Evolutionary conservation across 2,113 vertebrate species (phyloP), one percentile per base, ranked within the genome.

Genomic region (Syngnathus floridae): DNA sequence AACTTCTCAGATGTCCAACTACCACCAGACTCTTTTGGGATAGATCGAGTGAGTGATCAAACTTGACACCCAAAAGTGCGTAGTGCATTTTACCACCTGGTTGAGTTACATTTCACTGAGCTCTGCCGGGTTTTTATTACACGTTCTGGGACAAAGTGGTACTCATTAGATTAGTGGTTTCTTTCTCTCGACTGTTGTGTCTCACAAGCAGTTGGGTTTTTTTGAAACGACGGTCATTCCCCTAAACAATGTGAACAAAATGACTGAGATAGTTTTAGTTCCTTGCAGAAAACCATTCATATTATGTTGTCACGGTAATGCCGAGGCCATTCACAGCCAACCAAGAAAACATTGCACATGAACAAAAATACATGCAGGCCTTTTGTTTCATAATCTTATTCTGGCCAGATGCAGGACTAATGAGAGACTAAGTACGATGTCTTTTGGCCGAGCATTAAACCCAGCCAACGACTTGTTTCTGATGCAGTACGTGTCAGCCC

Each of bases 391-490:
- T 35, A 35, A 56, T 7, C 16, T 55, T 31, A 31, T 35, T 56
- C 26, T 35, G 35, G 26, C 54, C 26, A 56, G 31, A 5, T 55
- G 26, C 40, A 49, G 43, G 52, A 37, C 22, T 11, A 43, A 61
- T 35, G 21, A 8, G 35, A 62, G 26, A 31, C 26, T 46, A n/a
- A 22, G 66, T 61, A 22, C 8, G 10, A 4, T 58, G 11, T 41
- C 10, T 60, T 60, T 60, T 40, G 11, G 22, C 65, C 26, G 37
- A 38, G 10, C 8, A 38, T 14, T 13, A 40, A 13, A 46, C 5
- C 37, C 48, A 40, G 56, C 35, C 65, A 72, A 46, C 17, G 49
- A 41, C 31, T 66, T 62, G 16, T 64, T 66, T 56, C 58, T 75
- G 55, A 75, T 68, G 51, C 56, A 63, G 62, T 38, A 21, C 2